Evolutionary conservation across 2,113 vertebrate genomes (phyloP).

Genomic region (Shinisaurus crocodilurus): DNA sequence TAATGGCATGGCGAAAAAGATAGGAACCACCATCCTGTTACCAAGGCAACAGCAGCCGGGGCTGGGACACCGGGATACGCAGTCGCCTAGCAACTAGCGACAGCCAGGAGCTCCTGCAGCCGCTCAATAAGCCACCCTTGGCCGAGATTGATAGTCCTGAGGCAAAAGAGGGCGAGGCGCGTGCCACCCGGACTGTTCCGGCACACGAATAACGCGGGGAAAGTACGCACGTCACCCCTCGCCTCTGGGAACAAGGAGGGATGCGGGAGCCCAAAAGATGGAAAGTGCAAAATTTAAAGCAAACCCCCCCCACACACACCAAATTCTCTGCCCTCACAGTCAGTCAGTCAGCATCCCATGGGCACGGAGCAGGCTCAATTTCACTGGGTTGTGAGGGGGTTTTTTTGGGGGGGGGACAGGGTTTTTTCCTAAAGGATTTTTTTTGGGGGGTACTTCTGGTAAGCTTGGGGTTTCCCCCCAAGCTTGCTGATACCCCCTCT

Average conservation of each 20-base stretch:
- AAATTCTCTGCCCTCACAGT: neutral
- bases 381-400: neutral
- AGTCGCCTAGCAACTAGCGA: slow-evolving; percentile 65
- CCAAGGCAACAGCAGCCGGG: slow-evolving; percentile 71
- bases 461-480: no score
- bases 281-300: neutral
- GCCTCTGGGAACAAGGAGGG: slow-evolving; percentile 25
- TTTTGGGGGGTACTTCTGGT: no score
- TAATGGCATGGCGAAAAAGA: slow-evolving; percentile 39
- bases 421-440: no score
- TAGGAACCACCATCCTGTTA: slow-evolving; percentile 56
- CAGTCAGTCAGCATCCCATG: no score
- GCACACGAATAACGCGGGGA: slow-evolving; percentile 36
- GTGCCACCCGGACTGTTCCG: slow-evolving; percentile 8
- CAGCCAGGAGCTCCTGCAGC: slow-evolving; percentile 32
- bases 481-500: no score
- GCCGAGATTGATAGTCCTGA: slow-evolving; percentile 15
- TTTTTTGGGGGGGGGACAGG: no score
- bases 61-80: slow-evolving; percentile 54
- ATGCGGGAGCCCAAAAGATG: neutral
- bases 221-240: slow-evolving; percentile 1
- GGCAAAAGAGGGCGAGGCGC: neutral
- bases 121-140: slow-evolving; percentile 21
- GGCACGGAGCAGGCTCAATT: neutral
- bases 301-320: neutral